Conservation (phyloP, 1,140 invertebrate genomes). For the Ectropis grisescens region DNA sequence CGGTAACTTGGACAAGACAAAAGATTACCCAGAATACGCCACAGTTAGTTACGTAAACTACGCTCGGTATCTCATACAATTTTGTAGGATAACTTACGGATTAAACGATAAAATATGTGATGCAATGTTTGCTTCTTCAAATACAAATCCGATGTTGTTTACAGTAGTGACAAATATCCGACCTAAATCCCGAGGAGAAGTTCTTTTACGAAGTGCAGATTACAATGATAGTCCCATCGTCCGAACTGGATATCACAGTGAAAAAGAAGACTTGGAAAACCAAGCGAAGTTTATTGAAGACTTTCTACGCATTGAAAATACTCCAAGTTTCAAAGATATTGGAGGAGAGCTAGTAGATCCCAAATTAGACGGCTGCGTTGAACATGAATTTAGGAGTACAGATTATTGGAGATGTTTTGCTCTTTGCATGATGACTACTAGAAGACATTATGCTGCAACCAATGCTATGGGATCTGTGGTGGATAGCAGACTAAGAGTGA, state of each 20-base stretch:
- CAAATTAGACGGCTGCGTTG: slow-evolving; percentile 9
- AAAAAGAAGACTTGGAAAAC: slow-evolving; percentile 47
- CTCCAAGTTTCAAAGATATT: slow-evolving; percentile 71
- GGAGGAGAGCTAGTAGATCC: slow-evolving; percentile 15
- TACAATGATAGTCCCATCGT: slow-evolving; percentile 73
- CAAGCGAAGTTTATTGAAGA: slow-evolving; percentile 13
- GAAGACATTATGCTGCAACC: slow-evolving; percentile 66
- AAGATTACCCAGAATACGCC: slow-evolving; percentile 1
- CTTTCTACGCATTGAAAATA: slow-evolving; percentile 34
- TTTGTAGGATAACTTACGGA: slow-evolving; percentile 1
- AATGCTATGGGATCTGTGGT: slow-evolving; percentile 68
- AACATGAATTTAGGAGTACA: slow-evolving; percentile 8
- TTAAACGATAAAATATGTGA: slow-evolving; percentile 3
- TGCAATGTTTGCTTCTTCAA: slow-evolving; percentile 25
- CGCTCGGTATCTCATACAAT: background rate
- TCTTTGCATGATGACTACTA: slow-evolving; percentile 28
- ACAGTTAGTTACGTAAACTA: slow-evolving; percentile 2
- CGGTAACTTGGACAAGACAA: slow-evolving; percentile 1
- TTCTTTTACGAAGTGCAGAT: slow-evolving; percentile 64
- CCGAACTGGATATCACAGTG: slow-evolving; percentile 69
- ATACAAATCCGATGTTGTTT: background rate
- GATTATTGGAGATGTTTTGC: slow-evolving; percentile 61
- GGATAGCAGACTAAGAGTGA: slow-evolving; percentile 60
- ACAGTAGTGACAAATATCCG: slow-evolving; percentile 12
- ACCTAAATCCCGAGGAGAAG: slow-evolving; percentile 68